Evolutionary conservation across 1,140 invertebrate species (phyloP).

Genomic region (Drosophila carrolli): DNA sequence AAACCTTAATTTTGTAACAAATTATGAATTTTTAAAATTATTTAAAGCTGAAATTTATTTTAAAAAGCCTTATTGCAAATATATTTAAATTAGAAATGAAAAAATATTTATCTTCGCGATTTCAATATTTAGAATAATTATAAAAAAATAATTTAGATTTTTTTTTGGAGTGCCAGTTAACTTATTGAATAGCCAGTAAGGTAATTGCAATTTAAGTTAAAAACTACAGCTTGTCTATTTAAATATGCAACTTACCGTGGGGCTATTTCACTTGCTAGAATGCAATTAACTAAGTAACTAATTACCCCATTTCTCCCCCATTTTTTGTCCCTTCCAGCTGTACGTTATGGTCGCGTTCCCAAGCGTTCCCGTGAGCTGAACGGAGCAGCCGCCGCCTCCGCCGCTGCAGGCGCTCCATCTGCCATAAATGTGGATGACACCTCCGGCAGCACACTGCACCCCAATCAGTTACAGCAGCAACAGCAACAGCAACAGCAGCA

Average conservation of each 20-base stretch:
- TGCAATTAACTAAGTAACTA: not conserved
- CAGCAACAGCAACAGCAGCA: constrained; percentile 54
- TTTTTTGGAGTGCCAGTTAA: too few species aligned
- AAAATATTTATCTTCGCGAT: too few species aligned
- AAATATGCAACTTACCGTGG: not conserved
- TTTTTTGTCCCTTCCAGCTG: constrained; percentile 88
- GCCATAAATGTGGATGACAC: constrained; percentile 69
- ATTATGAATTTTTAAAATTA: too few species aligned
- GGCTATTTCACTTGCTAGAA: not conserved
- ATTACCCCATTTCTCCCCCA: not conserved
- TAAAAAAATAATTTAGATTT: too few species aligned
- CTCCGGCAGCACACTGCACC: constrained; percentile 54
- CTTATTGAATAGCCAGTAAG: not conserved
- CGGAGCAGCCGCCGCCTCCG: constrained; percentile 82
- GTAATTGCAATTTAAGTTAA: not conserved
- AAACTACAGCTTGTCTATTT: not conserved
- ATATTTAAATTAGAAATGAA: too few species aligned
- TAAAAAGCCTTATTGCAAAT: too few species aligned
- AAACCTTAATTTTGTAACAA: too few species aligned
- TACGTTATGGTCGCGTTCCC: constrained; percentile 97
- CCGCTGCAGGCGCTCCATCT: constrained; percentile 44
- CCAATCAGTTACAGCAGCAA: constrained; percentile 51
- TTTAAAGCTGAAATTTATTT: too few species aligned
- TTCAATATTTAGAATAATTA: too few species aligned
- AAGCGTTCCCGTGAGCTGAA: constrained; percentile 95